Base-by-base conservation (phyloP, 2,797 vertebrate genomes). In the Sorex maritimensis region DNA sequence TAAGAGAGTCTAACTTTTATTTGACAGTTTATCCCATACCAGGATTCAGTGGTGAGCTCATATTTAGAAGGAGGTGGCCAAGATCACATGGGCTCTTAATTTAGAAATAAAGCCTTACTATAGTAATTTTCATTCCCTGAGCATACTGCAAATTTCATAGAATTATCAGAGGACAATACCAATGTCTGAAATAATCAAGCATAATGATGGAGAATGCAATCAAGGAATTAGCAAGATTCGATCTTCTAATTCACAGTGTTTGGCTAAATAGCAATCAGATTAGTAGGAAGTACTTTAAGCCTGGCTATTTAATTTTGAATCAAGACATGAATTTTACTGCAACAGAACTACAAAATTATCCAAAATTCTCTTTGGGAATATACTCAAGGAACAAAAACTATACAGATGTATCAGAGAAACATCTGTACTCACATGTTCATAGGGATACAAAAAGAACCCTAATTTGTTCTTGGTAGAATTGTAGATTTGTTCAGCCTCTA, bases 21-120 rank as follows among this genome's bases (percentile, higher is more conserved):
- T 2, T 65, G 21, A 14, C 28, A 55, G 26, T 74, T 26, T 6
- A 58, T 30, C 14, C 1, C 41, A 1, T 26, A 2, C 1, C 6
- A 8, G 19, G 9, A 17, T 28, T 28, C 14, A 2, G 19, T 6
- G 12, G 15, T 52, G 4, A 15, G 24, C 7, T 55, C 5, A 2
- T 0, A 3, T 63, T 10, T 19, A 30, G 28, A 8, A 38, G 6
- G 6, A 68, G 61, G 15, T 2, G 0, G 11, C 26, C 10, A 26
- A 52, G 1, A 11, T 2, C 19, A 2, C 0, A 13, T 14, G 58
- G 2, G 1, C 3, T 15, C 13, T 75, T 11, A 0, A 77, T 12
- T 10, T 75, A 8, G 0, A 80, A 74, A 23, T 17, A 26, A 46
- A 24, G 0, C 23, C 49, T 85, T 12, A 1, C 24, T 46, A 21